phyloP scores from a whole-genome alignment of 2,797 vertebrate species.

The Acanthurus lineatus region DNA sequence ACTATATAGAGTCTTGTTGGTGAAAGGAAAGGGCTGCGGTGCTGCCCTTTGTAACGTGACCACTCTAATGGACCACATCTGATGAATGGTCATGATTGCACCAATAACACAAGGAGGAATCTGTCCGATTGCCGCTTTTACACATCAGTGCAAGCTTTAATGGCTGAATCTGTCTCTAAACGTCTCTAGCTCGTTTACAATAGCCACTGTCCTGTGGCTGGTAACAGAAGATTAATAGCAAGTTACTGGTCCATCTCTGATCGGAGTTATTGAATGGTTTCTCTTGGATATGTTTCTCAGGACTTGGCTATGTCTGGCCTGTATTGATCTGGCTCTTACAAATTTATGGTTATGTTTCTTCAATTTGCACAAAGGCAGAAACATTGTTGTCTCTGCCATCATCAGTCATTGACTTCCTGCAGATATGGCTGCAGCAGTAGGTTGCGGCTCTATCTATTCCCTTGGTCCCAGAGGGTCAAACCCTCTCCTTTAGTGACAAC shows the following conservation, averaged over 20 bases:
- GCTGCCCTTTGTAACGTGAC: slow-evolving; percentile 71
- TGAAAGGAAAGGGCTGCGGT: slow-evolving; percentile 48
- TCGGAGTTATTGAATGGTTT: slow-evolving; percentile 78
- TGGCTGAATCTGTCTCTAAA: slow-evolving; percentile 70
- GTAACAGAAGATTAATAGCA: slow-evolving; percentile 75
- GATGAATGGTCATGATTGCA: slow-evolving; percentile 69
- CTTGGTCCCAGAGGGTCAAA: slow-evolving; percentile 43
- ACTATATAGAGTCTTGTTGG: slow-evolving; percentile 55
- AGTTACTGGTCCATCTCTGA: slow-evolving; percentile 63
- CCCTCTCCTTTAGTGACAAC: slow-evolving; percentile 62
- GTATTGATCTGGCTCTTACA: slow-evolving; percentile 76
- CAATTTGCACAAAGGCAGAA: slow-evolving; percentile 81
- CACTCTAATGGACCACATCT: slow-evolving; percentile 73
- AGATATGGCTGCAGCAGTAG: slow-evolving; percentile 50
- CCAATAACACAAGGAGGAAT: slow-evolving; percentile 70
- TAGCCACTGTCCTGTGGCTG: slow-evolving; percentile 58
- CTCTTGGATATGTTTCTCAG: slow-evolving; percentile 74
- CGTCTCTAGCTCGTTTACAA: slow-evolving; percentile 32
- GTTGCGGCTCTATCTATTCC: slow-evolving; percentile 49
- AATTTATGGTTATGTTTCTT: slow-evolving; percentile 84
- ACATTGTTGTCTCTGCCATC: slow-evolving; percentile 70
- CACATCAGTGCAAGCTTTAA: slow-evolving; percentile 66
- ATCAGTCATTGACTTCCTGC: slow-evolving; percentile 72
- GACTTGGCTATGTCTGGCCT: slow-evolving; percentile 65
- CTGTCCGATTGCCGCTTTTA: slow-evolving; percentile 61